Evolutionary conservation across 2,113 vertebrate genomes (phyloP).

Genomic region (Coptodon rendalli): DNA sequence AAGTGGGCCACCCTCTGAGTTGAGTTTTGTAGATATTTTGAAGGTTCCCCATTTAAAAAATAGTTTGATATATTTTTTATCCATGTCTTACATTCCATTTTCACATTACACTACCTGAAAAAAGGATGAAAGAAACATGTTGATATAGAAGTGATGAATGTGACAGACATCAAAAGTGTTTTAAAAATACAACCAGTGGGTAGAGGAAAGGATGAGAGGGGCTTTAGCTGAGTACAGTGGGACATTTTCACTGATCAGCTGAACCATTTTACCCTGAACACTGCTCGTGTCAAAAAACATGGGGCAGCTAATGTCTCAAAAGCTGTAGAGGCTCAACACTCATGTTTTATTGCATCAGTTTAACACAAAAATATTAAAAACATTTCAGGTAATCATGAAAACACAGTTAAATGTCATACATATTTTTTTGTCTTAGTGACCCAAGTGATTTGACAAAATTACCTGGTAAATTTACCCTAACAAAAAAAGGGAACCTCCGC

Average conservation of each 20-base stretch:
- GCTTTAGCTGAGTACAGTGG: neutral
- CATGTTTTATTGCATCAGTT: neutral
- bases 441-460: neutral
- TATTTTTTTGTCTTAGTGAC: neutral
- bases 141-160: neutral
- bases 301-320: neutral
- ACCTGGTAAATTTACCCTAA: neutral
- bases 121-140: neutral
- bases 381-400: neutral
- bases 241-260: neutral
- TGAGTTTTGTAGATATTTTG: neutral
- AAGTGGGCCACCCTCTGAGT: neutral
- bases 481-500: neutral
- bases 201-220: neutral
- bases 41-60: neutral
- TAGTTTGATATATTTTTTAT: neutral
- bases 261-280: neutral
- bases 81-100: neutral
- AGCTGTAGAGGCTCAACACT: neutral
- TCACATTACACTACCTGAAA: neutral
- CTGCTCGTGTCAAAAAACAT: neutral
- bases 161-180: accelerated
- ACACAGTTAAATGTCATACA: neutral
- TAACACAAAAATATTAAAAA: neutral
- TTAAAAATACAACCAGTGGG: neutral